Evolutionary conservation across 2,888 invertebrate species (phyloP).

Genomic region (Stramonita haemastoma): DNA sequence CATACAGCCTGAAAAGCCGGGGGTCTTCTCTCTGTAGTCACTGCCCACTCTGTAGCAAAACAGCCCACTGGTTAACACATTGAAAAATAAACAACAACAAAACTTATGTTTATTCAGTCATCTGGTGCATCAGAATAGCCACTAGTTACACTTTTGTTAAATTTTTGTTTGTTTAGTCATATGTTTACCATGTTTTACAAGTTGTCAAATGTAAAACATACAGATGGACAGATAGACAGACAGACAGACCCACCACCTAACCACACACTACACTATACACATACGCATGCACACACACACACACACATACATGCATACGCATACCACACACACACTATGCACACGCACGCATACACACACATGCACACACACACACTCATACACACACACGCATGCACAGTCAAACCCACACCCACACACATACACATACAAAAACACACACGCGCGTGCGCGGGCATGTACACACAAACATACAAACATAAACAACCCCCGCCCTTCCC

Average conservation of each 20-base stretch:
- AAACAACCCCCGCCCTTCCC: not conserved
- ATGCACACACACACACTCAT: not conserved
- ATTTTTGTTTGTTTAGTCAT: too few relatives aligned
- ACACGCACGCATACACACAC: not conserved
- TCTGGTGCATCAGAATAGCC: too few relatives aligned
- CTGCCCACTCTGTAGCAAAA: slow-evolving; percentile 42
- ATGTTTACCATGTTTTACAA: too few relatives aligned
- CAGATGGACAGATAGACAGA: not conserved
- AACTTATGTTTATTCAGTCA: not conserved
- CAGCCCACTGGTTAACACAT: not conserved
- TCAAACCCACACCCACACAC: not conserved
- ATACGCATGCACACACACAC: not conserved
- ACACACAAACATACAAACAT: not conserved
- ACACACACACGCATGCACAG: not conserved
- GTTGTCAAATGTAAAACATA: not conserved
- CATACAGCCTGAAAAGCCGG: slow-evolving; percentile 92
- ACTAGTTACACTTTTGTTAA: too few relatives aligned
- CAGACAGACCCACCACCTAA: not conserved
- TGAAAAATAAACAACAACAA: not conserved
- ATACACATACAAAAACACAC: not conserved
- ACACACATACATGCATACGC: not conserved
- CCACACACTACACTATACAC: not conserved
- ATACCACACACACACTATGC: slow-evolving; percentile 1
- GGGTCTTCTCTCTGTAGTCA: slow-evolving; percentile 34
- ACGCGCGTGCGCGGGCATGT: too few relatives aligned